A percentile compares a stretch with the other conserved stretches of the same genome.
These are phyloP conservation scores for Keiferia lycopersicella DNA, from an alignment of 2,888 invertebrate species.

Conservation along the genomic window DNA sequence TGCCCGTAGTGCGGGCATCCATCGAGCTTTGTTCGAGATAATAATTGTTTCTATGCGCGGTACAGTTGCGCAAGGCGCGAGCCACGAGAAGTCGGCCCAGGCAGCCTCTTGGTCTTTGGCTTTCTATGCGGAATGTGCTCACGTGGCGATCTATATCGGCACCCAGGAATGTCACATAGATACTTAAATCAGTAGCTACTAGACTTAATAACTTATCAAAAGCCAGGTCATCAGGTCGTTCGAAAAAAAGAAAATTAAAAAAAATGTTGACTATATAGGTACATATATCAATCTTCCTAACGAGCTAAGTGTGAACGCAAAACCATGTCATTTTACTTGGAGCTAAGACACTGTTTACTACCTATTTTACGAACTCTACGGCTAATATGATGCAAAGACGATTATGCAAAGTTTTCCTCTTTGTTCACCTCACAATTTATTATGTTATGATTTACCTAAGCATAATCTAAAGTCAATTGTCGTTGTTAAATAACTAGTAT, in stretches of 20 bases:
- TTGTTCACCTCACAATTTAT: conserved; percentile 21
- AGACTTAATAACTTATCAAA: not conserved
- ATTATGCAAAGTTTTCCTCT: conserved; percentile 16
- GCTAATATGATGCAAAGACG: not conserved
- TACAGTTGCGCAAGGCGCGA: conserved; percentile 35
- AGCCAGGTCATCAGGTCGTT: too few relatives aligned
- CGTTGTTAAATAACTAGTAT: conserved; percentile 31
- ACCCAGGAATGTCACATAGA: not conserved
- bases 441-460: conserved; percentile 31
- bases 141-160: conserved; percentile 10
- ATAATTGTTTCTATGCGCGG: conserved; percentile 38
- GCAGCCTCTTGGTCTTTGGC: conserved; percentile 12
- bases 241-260: too few relatives aligned
- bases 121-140: conserved; percentile 11
- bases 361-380: conserved; percentile 3
- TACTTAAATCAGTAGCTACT: not conserved
- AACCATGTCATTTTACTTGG: too few relatives aligned
- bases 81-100: too few relatives aligned
- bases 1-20: conserved; percentile 33
- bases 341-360: too few relatives aligned
- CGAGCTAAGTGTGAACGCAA: too few relatives aligned
- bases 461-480: conserved; percentile 24
- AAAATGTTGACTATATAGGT: too few relatives aligned
- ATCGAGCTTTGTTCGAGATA: conserved; percentile 38
- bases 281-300: not conserved